Conservation (phyloP, 2,797 vertebrate species). For the Sebastolobus alascanus region DNA sequence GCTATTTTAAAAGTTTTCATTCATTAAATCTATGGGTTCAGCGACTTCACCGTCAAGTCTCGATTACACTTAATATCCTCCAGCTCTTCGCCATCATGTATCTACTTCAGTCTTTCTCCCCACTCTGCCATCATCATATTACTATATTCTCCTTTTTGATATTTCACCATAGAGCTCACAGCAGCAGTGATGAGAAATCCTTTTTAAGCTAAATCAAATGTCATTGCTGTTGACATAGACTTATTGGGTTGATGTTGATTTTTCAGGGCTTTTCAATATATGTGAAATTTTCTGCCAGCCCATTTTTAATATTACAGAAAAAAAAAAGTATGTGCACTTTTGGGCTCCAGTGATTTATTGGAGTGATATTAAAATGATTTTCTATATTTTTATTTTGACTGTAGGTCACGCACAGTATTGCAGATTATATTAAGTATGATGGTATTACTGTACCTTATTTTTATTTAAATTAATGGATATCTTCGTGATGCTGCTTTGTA, state of each 20-base stretch:
- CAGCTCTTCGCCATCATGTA: slow-evolving; percentile 15
- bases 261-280: slow-evolving; percentile 80
- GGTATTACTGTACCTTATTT: slow-evolving; percentile 1
- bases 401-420: slow-evolving; percentile 36
- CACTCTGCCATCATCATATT: slow-evolving; percentile 29
- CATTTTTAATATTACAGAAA: slow-evolving; percentile 81
- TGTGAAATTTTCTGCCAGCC: slow-evolving; percentile 68
- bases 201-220: slow-evolving; percentile 86
- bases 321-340: slow-evolving; percentile 67
- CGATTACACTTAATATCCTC: slow-evolving; percentile 15
- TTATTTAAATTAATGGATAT: slow-evolving; percentile 1
- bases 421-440: slow-evolving; percentile 37
- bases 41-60: slow-evolving; percentile 12
- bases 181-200: slow-evolving; percentile 74
- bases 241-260: slow-evolving; percentile 82
- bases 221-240: slow-evolving; percentile 85
- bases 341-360: slow-evolving; percentile 75
- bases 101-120: slow-evolving; percentile 13
- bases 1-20: neutral
- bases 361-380: slow-evolving; percentile 78
- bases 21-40: neutral
- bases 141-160: slow-evolving; percentile 45
- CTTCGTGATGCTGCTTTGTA: neutral
- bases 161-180: slow-evolving; percentile 52
- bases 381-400: slow-evolving; percentile 57